phyloP scores from a whole-genome alignment of 2,113 vertebrate species.

The Apteryx owenii region DNA sequence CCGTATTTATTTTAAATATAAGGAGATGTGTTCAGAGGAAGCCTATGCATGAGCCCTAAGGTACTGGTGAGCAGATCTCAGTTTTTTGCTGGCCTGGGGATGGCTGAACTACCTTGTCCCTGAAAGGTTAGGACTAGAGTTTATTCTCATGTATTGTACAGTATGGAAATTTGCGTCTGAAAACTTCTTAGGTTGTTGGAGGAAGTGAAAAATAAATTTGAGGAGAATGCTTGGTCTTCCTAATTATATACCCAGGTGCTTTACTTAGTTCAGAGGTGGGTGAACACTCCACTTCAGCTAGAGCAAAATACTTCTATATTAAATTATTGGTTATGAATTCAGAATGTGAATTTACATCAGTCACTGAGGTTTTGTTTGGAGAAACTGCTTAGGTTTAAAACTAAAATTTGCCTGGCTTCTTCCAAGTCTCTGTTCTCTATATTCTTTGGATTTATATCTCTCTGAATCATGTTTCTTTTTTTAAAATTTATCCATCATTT shows the following conservation, averaged over 20 bases:
- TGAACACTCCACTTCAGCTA: not conserved
- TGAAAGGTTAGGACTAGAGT: not conserved
- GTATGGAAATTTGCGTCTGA: not conserved
- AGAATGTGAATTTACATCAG: not conserved
- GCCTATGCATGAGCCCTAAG: not conserved
- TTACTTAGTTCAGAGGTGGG: conserved; percentile 32
- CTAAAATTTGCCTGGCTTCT: not conserved
- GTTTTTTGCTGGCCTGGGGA: not conserved
- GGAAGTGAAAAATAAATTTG: conserved; percentile 29
- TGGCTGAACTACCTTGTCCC: not conserved
- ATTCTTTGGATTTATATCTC: not conserved
- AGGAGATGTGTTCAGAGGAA: not conserved
- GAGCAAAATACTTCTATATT: conserved; percentile 15
- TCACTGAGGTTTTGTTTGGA: not conserved
- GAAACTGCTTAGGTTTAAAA: not conserved
- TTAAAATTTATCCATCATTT: not conserved
- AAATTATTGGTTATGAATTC: conserved; percentile 34
- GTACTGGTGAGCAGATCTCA: not conserved
- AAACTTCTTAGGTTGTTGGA: not conserved
- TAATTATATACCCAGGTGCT: conserved; percentile 19
- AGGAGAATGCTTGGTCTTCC: conserved; percentile 11
- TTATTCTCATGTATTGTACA: not conserved
- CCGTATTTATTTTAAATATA: not conserved
- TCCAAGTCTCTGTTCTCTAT: not conserved
- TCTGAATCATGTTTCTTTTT: too few species aligned